These are phyloP conservation scores for Heloderma charlesbogerti DNA, from an alignment of 2,113 vertebrate species.

Conservation along the genomic window DNA sequence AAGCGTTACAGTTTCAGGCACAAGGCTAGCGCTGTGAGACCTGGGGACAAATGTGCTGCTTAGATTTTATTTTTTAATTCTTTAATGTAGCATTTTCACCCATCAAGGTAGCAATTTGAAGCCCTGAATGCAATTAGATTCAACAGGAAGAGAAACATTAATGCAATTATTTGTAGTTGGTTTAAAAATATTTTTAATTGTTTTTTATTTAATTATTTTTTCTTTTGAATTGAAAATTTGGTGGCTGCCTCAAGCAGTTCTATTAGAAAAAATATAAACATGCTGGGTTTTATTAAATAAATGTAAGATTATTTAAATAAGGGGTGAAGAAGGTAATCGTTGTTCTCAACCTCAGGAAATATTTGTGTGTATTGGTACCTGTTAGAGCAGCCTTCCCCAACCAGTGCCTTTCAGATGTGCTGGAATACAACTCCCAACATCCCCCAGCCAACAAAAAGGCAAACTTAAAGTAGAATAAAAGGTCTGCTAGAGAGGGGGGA, in stretches of 20 bases:
- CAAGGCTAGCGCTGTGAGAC: not conserved
- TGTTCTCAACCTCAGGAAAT: not conserved
- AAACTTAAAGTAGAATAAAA: no score
- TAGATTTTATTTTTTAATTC: not conserved
- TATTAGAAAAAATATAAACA: no score
- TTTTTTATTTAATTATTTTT: no score
- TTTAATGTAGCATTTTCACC: conserved; percentile 1
- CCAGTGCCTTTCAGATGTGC: no score
- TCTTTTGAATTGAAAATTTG: not conserved
- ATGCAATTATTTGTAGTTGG: not conserved
- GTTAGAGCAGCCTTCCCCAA: no score
- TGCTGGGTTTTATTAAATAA: not conserved
- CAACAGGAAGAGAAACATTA: not conserved
- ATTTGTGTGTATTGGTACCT: not conserved
- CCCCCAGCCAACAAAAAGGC: no score
- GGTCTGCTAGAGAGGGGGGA: no score
- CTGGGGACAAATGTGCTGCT: not conserved
- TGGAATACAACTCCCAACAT: no score
- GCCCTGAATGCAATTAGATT: not conserved
- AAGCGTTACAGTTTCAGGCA: not conserved
- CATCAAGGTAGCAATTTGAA: not conserved
- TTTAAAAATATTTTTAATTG: not conserved
- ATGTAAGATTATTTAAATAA: not conserved
- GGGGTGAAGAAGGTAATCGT: not conserved
- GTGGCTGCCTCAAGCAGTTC: not conserved